Percentiles rank a stretch among this genome's conserved stretches.
Conservation (phyloP, 2,888 invertebrate genomes). For the Plutella xylostella region DNA sequence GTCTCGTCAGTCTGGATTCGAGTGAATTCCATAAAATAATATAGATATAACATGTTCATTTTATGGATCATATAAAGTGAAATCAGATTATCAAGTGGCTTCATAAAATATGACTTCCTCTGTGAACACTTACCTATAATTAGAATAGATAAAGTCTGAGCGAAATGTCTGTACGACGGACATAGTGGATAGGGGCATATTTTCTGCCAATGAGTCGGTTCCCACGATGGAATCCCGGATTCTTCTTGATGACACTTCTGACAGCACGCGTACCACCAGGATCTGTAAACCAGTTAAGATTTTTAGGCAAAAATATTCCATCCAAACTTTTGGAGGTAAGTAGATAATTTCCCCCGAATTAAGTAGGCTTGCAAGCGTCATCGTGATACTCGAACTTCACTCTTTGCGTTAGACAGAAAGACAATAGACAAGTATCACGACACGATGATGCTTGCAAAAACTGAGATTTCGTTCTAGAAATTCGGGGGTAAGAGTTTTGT, state of each 20-base stretch:
- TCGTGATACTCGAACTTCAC: too few species aligned
- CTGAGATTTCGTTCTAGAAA: background rate
- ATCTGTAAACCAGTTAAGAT: slow-evolving; percentile 60
- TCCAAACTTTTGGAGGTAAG: too few species aligned
- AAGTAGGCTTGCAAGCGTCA: too few species aligned
- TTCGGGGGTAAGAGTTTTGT: background rate
- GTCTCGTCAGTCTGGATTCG: too few species aligned
- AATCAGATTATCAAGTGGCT: background rate
- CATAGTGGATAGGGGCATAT: slow-evolving; percentile 88
- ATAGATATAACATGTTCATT: too few species aligned
- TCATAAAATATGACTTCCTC: too few species aligned
- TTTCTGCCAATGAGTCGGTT: slow-evolving; percentile 83
- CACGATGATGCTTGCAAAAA: background rate
- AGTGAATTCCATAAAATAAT: background rate
- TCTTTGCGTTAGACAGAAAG: background rate
- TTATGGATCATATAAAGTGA: background rate
- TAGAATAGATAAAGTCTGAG: slow-evolving; percentile 79
- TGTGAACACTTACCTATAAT: slow-evolving; percentile 70
- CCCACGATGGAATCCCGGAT: slow-evolving; percentile 80
- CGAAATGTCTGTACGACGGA: slow-evolving; percentile 85
- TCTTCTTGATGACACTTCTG: slow-evolving; percentile 83
- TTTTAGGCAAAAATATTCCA: background rate
- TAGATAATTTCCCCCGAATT: too few species aligned
- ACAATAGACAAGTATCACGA: background rate
- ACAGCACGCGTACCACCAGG: slow-evolving; percentile 88